A percentile compares a stretch with the other conserved stretches of the same genome.
Evolutionary conservation across 1,140 invertebrate species (phyloP).

Genomic region (Brachionus rotundiformis): DNA sequence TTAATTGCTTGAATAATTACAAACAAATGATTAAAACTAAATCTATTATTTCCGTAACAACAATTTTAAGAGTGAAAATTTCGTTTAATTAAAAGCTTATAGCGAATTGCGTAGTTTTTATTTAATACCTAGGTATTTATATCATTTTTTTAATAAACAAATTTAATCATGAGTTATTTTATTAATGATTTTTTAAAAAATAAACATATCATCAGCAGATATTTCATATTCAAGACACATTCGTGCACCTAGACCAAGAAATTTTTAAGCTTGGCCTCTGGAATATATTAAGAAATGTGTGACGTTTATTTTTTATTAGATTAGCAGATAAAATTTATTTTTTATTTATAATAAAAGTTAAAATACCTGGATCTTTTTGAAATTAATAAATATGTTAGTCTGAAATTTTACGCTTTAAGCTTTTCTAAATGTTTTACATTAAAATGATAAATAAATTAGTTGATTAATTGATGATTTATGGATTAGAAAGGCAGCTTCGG

Average conservation of each 20-base stretch:
- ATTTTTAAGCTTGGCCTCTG: no score
- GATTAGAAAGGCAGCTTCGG: background rate
- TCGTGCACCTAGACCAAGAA: background rate
- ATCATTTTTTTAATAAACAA: background rate
- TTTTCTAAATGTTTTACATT: background rate
- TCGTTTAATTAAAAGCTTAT: background rate
- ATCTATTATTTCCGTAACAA: background rate
- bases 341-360: no score
- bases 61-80: background rate
- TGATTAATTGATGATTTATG: conserved; percentile 11
- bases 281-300: no score
- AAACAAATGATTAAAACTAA: background rate
- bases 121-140: background rate
- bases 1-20: background rate
- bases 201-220: background rate
- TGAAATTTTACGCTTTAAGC: background rate
- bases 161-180: background rate
- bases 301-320: no score
- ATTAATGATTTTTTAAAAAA: background rate
- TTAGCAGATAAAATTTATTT: no score
- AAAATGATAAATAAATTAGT: background rate
- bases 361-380: background rate
- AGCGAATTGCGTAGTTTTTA: background rate
- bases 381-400: background rate
- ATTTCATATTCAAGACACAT: background rate